phyloP scores from a whole-genome alignment of 2,113 vertebrate species.

The Elaphurus davidianus region DNA sequence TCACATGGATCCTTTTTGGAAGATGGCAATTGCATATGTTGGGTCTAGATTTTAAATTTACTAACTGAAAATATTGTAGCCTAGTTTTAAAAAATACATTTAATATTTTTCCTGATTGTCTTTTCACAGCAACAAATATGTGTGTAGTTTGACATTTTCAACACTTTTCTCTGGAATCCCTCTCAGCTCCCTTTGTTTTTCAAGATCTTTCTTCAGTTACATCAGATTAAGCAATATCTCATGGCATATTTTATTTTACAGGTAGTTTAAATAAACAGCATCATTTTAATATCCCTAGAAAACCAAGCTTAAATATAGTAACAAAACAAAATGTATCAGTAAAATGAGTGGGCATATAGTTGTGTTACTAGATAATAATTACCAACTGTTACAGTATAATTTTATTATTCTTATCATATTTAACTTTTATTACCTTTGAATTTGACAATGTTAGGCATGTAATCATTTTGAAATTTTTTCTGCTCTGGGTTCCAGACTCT shows the following conservation, averaged over 20 bases:
- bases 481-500: neutral
- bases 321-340: constrained; percentile 62
- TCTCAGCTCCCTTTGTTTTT: neutral
- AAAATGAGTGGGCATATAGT: constrained; percentile 64
- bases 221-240: neutral
- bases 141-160: neutral
- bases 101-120: neutral
- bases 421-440: constrained; percentile 5
- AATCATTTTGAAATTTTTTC: neutral
- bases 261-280: constrained; percentile 61
- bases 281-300: constrained; percentile 67
- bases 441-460: neutral
- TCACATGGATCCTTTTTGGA: neutral
- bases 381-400: neutral
- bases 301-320: constrained; percentile 71
- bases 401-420: neutral
- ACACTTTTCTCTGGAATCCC: neutral
- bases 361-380: constrained; percentile 74
- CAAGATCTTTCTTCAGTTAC: neutral
- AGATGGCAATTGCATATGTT: neutral
- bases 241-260: constrained; percentile 4
- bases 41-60: neutral
- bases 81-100: neutral
- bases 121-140: neutral
- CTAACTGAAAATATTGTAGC: neutral